phyloP scores from a whole-genome alignment of 2,113 vertebrate genomes.

The Ammospiza nelsoni region DNA sequence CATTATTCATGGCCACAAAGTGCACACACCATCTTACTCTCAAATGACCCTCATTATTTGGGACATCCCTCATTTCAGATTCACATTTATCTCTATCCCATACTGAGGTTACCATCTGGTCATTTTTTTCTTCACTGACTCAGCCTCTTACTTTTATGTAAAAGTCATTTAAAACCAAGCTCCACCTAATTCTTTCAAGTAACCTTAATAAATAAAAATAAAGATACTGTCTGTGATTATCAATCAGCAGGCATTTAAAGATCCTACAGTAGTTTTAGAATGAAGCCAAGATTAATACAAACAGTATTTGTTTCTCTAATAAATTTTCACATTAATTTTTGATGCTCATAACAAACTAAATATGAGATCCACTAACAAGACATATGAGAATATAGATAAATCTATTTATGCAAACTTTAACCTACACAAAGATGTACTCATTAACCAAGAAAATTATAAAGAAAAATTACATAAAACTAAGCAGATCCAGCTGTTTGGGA shows the following conservation, averaged over 20 bases:
- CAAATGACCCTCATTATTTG: constrained; percentile 52
- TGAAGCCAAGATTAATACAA: background rate
- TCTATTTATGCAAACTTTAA: background rate
- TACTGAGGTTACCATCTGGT: constrained; percentile 41
- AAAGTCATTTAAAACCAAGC: constrained; percentile 33
- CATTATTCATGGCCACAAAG: constrained; percentile 66
- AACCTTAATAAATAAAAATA: constrained; percentile 50
- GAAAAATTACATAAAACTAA: background rate
- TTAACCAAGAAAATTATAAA: background rate
- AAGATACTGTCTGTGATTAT: constrained; percentile 2
- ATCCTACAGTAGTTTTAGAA: background rate
- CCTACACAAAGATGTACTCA: background rate
- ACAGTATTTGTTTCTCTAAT: background rate
- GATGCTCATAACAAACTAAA: background rate
- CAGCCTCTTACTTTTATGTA: constrained; percentile 26
- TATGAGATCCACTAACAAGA: background rate
- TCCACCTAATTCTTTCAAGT: constrained; percentile 31
- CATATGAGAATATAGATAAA: background rate
- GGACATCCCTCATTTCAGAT: constrained; percentile 39
- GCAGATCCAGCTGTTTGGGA: background rate
- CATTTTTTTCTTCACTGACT: constrained; percentile 27
- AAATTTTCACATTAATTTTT: constrained; percentile 7
- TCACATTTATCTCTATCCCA: constrained; percentile 59
- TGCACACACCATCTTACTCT: constrained; percentile 14
- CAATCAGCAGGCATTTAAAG: background rate